These are phyloP conservation scores for Uria lomvia DNA, from an alignment of 2,113 vertebrate genomes.

Conservation along the genomic window DNA sequence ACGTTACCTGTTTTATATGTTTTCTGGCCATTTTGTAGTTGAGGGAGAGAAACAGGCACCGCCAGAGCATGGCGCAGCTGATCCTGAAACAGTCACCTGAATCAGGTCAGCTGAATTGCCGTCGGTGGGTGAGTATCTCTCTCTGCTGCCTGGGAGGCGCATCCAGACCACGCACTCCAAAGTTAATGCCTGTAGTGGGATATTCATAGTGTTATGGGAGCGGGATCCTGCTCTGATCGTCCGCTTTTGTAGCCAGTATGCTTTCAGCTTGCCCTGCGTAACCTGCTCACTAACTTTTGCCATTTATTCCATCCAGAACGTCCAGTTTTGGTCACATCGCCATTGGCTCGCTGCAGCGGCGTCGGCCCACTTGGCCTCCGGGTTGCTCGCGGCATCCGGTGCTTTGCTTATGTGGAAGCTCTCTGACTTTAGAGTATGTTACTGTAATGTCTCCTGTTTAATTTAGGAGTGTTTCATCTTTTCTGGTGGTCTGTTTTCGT, in stretches of 20 bases:
- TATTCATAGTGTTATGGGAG: neutral
- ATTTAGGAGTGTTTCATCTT: conserved; percentile 52
- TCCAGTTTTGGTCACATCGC: accelerated
- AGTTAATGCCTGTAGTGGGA: neutral
- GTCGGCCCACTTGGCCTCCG: neutral
- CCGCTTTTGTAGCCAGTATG: accelerated
- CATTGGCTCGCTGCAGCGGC: accelerated
- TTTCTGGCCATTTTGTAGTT: neutral
- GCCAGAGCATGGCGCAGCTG: neutral
- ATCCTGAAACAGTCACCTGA: neutral
- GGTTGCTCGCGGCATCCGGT: neutral
- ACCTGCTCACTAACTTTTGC: neutral
- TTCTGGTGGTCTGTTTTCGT: conserved; percentile 56
- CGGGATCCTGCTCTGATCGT: neutral
- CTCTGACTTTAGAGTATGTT: neutral
- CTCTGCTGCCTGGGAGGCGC: neutral
- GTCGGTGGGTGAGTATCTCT: neutral
- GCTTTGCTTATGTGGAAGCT: neutral
- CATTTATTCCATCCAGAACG: neutral
- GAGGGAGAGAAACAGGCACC: neutral
- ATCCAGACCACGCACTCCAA: neutral
- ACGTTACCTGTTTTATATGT: neutral
- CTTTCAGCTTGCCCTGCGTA: neutral
- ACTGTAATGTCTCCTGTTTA: conserved; percentile 3
- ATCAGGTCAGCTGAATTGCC: neutral